Evolutionary conservation across 2,888 invertebrate genomes (phyloP).

Genomic region (Drosophila kuntzei): DNA sequence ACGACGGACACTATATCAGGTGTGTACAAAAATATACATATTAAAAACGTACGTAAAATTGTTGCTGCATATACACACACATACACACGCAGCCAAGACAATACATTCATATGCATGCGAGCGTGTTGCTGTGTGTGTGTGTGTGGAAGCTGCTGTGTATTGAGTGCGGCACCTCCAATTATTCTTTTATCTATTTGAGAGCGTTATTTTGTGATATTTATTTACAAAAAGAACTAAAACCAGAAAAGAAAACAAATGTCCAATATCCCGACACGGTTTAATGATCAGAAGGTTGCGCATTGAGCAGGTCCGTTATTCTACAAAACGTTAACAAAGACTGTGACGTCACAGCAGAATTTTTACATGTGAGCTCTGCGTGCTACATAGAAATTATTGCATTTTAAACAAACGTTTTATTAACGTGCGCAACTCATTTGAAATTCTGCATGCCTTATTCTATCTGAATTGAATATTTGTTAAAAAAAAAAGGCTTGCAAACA

Average conservation of each 20-base stretch:
- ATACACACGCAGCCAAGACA: constrained; percentile 28
- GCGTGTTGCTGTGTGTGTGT: constrained; percentile 45
- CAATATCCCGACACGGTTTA: constrained; percentile 36
- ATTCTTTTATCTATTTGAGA: constrained; percentile 50
- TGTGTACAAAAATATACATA: constrained; percentile 75
- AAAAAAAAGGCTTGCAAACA: background rate
- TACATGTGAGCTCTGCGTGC: constrained; percentile 7
- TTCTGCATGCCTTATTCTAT: background rate
- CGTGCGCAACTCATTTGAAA: background rate
- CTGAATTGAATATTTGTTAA: background rate
- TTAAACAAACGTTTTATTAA: constrained; percentile 3
- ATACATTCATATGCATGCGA: constrained; percentile 44
- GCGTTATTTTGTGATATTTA: constrained; percentile 61
- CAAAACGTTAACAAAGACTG: constrained; percentile 5
- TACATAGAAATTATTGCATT: constrained; percentile 1
- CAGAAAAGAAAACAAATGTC: constrained; percentile 13
- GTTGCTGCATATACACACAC: constrained; percentile 74
- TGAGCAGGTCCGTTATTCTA: constrained; percentile 10
- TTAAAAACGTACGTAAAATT: constrained; percentile 77
- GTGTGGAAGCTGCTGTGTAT: constrained; percentile 47
- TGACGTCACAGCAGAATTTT: constrained; percentile 21
- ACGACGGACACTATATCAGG: constrained; percentile 87
- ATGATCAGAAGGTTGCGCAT: constrained; percentile 43
- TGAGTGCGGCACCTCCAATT: constrained; percentile 49
- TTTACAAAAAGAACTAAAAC: constrained; percentile 30